Conservation (phyloP, 2,888 invertebrate genomes). For the Tillus elongatus region DNA sequence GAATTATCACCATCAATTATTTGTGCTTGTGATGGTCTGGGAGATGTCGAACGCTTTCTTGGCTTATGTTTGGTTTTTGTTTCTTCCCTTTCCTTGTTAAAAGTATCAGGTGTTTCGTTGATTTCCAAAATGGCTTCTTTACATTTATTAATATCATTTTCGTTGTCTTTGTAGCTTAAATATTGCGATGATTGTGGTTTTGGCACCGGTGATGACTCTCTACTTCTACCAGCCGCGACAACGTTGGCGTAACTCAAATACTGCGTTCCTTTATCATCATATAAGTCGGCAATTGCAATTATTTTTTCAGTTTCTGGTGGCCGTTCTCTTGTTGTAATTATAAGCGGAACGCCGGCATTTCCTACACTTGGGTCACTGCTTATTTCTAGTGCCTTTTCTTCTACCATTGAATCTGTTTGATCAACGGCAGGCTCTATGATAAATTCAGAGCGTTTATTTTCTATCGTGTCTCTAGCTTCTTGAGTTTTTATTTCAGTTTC, state of each 20-base stretch:
- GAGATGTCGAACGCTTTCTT: background rate
- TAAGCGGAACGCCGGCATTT: too few species aligned
- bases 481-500: background rate
- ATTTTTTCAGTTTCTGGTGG: background rate
- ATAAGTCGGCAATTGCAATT: background rate
- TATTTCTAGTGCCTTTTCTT: slow-evolving; percentile 3
- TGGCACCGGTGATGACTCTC: slow-evolving; percentile 6
- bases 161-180: background rate
- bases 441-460: background rate
- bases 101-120: too few species aligned
- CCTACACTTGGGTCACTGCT: too few species aligned
- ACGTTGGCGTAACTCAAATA: slow-evolving; percentile 16
- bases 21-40: too few species aligned
- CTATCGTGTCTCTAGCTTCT: background rate
- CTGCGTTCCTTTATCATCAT: slow-evolving; percentile 2
- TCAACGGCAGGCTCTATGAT: slow-evolving; percentile 3
- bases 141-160: background rate
- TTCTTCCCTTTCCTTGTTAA: background rate
- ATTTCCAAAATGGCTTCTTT: too few species aligned
- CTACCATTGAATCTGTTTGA: background rate
- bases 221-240: slow-evolving; percentile 12
- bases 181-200: background rate
- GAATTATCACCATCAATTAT: too few species aligned
- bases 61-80: background rate
- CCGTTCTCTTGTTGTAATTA: background rate